Evolutionary conservation across 2,888 invertebrate species (phyloP), one percentile per base, ranked within the genome.

Genomic region (Folsomia candida): DNA sequence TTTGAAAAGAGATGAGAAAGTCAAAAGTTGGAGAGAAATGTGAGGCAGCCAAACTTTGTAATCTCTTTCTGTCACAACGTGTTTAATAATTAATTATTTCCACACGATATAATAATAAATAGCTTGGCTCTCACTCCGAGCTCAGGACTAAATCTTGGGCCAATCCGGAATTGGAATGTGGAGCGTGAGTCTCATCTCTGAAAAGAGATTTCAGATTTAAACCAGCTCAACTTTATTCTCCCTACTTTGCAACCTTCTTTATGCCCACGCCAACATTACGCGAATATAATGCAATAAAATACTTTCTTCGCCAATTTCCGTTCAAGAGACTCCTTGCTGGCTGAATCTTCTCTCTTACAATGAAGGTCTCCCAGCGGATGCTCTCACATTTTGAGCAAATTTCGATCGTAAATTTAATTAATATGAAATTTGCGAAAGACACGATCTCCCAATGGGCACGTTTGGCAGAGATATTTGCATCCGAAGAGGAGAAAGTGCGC

Each of bases 51-150:
- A 64, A 64, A 64, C 57, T 63, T 63, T 69, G 57, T 69, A 69
- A 69, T 69, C 69, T 69, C 69, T 63, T 63, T 69, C 54, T 68
- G 71, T 71, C 71, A 66, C 65, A 71, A 66, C 37, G 59, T 68
- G 61, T 71, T 71, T 66, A 71, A 68, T 71, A 68, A 71, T 68
- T 71, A 71, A 71, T 71, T 71, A 66, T 66, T 71, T 71, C 71
- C 71, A 65, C 71, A 65, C 71, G 65, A 71, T 71, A 61, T 68
- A 71, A 51, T 68, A 68, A 71, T 71, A 66, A 71, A 69, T 65
- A 65, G 37, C 29, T 9, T 58, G 27, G 54, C 6, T 54, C 22
- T 54, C 11, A 20, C 54, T 14, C 54, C n/a, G n/a, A 54, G 54
- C 37, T 37, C 37, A 6, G n/a, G 62, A 24, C 9, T 6, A 60